Evolutionary conservation across 2,797 vertebrate species (phyloP).

Genomic region (Scolopax rusticola): DNA sequence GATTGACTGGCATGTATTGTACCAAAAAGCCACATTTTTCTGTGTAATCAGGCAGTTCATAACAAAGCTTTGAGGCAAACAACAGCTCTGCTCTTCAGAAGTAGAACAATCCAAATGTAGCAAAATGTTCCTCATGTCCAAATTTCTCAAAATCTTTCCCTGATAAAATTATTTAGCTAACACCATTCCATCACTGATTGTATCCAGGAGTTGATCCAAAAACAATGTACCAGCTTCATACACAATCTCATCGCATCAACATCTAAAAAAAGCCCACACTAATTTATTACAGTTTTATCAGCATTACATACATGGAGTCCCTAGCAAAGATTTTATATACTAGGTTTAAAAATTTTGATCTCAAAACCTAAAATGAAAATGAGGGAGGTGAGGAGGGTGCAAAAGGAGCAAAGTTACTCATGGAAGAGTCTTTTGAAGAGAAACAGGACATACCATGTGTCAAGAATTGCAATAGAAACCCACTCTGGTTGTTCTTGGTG

Average conservation of each 20-base stretch:
- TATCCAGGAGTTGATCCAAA: conserved; percentile 41
- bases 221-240: background rate
- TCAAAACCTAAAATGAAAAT: background rate
- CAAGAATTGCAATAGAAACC: background rate
- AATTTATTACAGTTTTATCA: background rate
- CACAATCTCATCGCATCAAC: conserved; percentile 9
- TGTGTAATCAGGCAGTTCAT: background rate
- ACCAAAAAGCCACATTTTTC: conserved; percentile 1
- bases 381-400: background rate
- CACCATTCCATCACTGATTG: conserved; percentile 36
- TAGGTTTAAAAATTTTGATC: background rate
- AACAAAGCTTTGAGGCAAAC: conserved; percentile 22
- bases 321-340: background rate
- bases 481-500: background rate
- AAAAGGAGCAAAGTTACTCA: background rate
- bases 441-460: background rate
- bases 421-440: background rate
- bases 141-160: conserved; percentile 19
- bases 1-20: background rate
- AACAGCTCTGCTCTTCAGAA: background rate
- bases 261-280: background rate
- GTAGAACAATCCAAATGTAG: background rate
- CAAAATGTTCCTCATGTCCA: background rate
- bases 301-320: background rate
- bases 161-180: conserved; percentile 40